Evolutionary conservation across 2,888 invertebrate species (phyloP).

Genomic region (Caenorhabditis macrosperma): DNA sequence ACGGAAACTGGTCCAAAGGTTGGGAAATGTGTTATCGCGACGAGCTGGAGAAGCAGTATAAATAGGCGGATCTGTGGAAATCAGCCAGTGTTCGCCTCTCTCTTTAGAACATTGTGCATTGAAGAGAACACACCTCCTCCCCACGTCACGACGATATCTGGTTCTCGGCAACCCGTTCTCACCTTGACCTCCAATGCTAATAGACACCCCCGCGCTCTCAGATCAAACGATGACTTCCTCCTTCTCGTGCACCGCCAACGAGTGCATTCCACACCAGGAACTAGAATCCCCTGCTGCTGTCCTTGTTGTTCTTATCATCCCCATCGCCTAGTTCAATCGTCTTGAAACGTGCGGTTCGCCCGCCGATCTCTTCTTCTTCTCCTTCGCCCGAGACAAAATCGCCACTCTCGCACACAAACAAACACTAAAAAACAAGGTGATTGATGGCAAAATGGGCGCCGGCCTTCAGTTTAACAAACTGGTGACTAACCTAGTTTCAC

Average conservation of each 20-base stretch:
- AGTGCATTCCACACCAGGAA: not conserved
- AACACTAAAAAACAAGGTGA: constrained; percentile 52
- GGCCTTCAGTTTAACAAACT: constrained; percentile 29
- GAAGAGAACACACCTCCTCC: not conserved
- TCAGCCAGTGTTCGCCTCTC: too few species aligned
- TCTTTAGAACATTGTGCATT: too few species aligned
- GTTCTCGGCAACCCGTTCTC: constrained; percentile 1
- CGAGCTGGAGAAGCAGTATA: not conserved
- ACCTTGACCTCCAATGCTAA: constrained; percentile 17
- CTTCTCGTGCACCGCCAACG: constrained; percentile 1
- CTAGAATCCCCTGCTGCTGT: not conserved
- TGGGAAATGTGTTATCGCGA: not conserved
- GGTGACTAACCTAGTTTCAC: constrained; percentile 30
- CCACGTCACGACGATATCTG: not conserved
- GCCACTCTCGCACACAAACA: constrained; percentile 26
- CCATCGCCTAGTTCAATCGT: too few species aligned
- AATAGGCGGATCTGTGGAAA: not conserved
- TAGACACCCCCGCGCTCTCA: not conserved
- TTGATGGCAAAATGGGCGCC: constrained; percentile 34
- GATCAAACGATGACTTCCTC: constrained; percentile 5
- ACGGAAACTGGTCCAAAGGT: constrained; percentile 20
- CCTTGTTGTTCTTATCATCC: constrained; percentile 10
- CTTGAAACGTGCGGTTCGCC: not conserved
- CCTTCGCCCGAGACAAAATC: not conserved
- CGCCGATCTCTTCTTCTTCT: not conserved